These are phyloP conservation scores for Heterochromis multidens DNA, from an alignment of 2,113 vertebrate genomes.

Conservation along the genomic window DNA sequence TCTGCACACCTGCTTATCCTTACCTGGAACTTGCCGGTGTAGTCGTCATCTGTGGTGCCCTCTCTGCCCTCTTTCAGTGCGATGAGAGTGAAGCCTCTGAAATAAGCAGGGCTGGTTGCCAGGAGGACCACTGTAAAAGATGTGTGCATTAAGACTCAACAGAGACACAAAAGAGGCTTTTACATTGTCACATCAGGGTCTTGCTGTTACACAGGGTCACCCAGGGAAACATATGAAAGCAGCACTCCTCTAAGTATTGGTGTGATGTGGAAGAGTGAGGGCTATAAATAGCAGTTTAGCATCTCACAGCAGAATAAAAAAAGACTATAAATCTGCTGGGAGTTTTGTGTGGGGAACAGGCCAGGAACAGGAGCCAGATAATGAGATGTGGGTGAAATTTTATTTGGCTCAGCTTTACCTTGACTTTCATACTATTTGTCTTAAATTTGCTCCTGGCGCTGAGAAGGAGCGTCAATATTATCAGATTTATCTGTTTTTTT, in stretches of 20 bases:
- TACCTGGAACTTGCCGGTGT: constrained; percentile 92
- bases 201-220: not conserved
- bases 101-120: constrained; percentile 89
- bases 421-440: not conserved
- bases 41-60: constrained; percentile 87
- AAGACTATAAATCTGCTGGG: not conserved
- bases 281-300: not conserved
- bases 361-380: not conserved
- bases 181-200: not conserved
- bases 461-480: not conserved
- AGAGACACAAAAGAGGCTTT: not conserved
- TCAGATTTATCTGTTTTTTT: not conserved
- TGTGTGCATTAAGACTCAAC: not conserved
- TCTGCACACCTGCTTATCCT: constrained; percentile 20
- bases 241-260: not conserved
- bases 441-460: not conserved
- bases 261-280: not conserved
- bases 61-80: constrained; percentile 91
- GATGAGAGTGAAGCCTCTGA: constrained; percentile 92
- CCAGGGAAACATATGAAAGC: not conserved
- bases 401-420: not conserved
- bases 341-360: not conserved
- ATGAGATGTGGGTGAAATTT: not conserved
- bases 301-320: not conserved
- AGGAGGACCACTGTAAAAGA: constrained; percentile 83